Base-by-base conservation (phyloP, 2,888 invertebrate genomes). In the Andricus curvator region DNA sequence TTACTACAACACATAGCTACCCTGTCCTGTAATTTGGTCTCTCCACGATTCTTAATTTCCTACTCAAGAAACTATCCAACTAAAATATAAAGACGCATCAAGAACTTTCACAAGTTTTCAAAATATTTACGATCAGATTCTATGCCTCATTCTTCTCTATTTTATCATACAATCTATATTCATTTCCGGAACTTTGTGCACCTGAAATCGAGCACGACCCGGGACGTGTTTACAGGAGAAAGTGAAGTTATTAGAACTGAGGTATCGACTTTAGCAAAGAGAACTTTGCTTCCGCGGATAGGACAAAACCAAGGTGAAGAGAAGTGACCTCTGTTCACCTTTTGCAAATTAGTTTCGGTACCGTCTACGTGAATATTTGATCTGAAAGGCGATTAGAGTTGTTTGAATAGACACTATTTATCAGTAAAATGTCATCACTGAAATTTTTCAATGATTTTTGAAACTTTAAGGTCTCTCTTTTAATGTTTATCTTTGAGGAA, bases 241-340 rank as follows among this genome's bases (percentile, higher is more conserved):
- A 87, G 86, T 86, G 78, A 80, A 84, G 84, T 84, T 85, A 86
- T 85, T 84, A 82, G 85, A 84, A 84, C 85, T 85, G 79, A 80
- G 84, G 82, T 84, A 80, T 77, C 82, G 85, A 67, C 79, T 81
- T 60, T 48, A 78, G 66, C 33, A 56, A 70, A 78, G 66, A 33
- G 78, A 65, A 77, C 78, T 82, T 70, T 78, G 65, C 65, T 78
- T 64, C 64, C 65, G 78, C 48, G 48, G 48, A 65, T 48, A 51
- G 48, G 78, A 78, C 64, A 44, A 66, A 48, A 64, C 65, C 44
- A 64, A 56, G 29, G 60, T 77, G 41, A 67, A 44, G 51, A 67
- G 60, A n/a, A 62, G 20, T 74, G 41, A 78, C 56, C 56, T 56
- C 41, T 67, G 56, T 22, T 68, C 77, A 51, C 22, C 37, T 37